Conservation (phyloP, 2,888 invertebrate genomes). For the Drosophila helvetica region DNA sequence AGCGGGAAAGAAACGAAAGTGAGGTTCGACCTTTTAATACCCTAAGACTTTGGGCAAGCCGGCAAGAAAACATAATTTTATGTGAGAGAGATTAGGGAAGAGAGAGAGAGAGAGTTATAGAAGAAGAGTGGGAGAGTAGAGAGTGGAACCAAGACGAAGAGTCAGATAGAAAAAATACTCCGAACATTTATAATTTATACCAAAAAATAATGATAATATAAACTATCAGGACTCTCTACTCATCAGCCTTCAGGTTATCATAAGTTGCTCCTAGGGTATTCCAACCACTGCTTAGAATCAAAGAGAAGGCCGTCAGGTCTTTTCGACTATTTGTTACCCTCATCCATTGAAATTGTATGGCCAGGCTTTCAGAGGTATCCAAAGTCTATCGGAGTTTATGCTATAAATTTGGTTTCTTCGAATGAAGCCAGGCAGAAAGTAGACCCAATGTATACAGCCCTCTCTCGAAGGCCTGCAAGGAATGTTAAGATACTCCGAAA, state of each 20-base stretch:
- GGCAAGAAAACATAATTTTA: neutral
- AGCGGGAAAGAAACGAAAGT: too few relatives aligned
- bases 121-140: neutral
- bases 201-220: neutral
- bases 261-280: neutral
- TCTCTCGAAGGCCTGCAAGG: neutral
- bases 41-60: neutral
- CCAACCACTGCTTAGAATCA: too few relatives aligned
- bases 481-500: conserved; percentile 17
- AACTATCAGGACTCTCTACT: neutral
- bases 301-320: too few relatives aligned
- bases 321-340: neutral
- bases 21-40: neutral
- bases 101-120: too few relatives aligned
- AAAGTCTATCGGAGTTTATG: neutral
- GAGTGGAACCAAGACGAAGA: neutral
- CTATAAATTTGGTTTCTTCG: neutral
- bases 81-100: too few relatives aligned
- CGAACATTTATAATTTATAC: neutral
- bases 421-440: conserved; percentile 12
- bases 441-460: conserved; percentile 1
- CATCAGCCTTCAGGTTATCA: conserved; percentile 28
- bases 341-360: too few relatives aligned
- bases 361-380: too few relatives aligned
- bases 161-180: too few relatives aligned